Evolutionary conservation across 2,797 vertebrate species (phyloP).

Genomic region (Choloepus didactylus): DNA sequence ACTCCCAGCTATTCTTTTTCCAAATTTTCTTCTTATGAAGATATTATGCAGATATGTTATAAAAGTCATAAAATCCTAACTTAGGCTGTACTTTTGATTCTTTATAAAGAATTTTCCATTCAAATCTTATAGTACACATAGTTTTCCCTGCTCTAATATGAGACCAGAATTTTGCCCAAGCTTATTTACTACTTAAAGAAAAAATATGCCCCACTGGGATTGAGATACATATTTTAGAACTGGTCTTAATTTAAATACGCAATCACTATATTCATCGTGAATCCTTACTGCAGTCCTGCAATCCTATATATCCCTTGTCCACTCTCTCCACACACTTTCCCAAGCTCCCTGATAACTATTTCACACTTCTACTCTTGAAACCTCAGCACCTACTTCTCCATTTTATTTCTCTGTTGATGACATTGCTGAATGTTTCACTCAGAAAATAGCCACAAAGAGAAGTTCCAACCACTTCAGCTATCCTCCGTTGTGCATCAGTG

Average conservation of each 20-base stretch:
- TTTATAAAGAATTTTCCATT: neutral
- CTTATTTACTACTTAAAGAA: neutral
- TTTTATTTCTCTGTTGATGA: neutral
- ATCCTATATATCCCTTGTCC: neutral
- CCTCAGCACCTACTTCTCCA: neutral
- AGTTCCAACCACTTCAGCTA: neutral
- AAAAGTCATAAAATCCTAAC: neutral
- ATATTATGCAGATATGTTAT: no score
- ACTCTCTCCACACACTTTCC: neutral
- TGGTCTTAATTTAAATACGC: neutral
- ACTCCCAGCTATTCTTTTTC: neutral
- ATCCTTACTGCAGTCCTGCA: no score
- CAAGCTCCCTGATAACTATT: neutral
- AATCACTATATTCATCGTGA: neutral
- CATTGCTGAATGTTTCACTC: neutral
- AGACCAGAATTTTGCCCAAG: neutral
- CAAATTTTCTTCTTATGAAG: conserved; percentile 24
- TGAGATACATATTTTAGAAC: neutral
- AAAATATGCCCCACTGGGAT: neutral
- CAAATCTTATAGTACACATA: neutral
- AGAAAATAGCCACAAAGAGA: neutral
- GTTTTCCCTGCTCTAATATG: neutral
- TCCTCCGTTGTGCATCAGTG: no score
- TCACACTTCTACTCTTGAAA: neutral
- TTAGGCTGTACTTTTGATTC: neutral